A percentile compares a stretch with the other conserved stretches of the same genome.
Conservation (phyloP, 2,113 vertebrate species). For the Rhagologus leucostigma region DNA sequence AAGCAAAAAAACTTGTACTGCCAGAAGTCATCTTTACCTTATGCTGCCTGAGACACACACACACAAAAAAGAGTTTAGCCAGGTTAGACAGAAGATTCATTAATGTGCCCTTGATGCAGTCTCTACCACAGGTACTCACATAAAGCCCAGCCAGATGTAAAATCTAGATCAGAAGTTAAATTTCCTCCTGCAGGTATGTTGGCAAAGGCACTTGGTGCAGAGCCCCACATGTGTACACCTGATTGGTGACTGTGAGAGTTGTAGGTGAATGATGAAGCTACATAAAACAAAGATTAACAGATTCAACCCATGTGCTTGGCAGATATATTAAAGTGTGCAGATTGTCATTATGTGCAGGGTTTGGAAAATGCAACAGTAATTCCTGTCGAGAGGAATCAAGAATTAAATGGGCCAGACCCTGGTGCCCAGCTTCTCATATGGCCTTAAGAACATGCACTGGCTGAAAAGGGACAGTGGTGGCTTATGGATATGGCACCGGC, state of each 20-base stretch:
- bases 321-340: slow-evolving; percentile 11
- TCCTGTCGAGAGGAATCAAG: not conserved
- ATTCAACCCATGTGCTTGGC: not conserved
- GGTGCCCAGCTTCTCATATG: not conserved
- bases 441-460: not conserved
- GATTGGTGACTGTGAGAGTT: not conserved
- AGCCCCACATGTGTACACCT: not conserved
- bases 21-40: not conserved
- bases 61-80: not conserved
- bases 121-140: slow-evolving; percentile 13
- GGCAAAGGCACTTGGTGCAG: slow-evolving; percentile 10
- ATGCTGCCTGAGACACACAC: not conserved
- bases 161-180: slow-evolving; percentile 46
- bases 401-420: not conserved
- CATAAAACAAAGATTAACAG: slow-evolving; percentile 9
- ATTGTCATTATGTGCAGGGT: not conserved
- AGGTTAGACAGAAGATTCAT: not conserved
- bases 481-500: not conserved
- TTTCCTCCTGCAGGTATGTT: slow-evolving; percentile 32
- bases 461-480: not conserved
- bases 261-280: slow-evolving; percentile 12
- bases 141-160: slow-evolving; percentile 38
- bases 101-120: not conserved
- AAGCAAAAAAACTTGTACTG: not conserved
- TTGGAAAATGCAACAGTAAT: not conserved